A percentile compares a stretch with the other conserved stretches of the same genome.
These are phyloP conservation scores for Drosophila maculinotata DNA, from an alignment of 2,888 invertebrate species.

Conservation along the genomic window DNA sequence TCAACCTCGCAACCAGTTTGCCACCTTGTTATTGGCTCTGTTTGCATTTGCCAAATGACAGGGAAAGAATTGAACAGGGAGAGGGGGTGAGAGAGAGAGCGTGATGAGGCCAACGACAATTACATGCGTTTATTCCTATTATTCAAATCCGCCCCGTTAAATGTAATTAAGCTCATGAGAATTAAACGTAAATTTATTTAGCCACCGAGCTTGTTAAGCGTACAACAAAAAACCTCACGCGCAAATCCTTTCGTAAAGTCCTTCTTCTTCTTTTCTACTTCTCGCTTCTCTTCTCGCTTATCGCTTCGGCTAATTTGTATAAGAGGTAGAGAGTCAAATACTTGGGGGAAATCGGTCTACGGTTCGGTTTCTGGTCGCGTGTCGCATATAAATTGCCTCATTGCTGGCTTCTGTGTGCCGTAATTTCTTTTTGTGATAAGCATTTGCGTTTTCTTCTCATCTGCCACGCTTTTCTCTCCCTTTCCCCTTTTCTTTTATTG, in stretches of 20 bases:
- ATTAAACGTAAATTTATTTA: constrained; percentile 72
- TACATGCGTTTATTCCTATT: constrained; percentile 63
- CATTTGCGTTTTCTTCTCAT: constrained; percentile 20
- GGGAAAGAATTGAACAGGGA: not conserved
- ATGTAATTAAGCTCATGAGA: constrained; percentile 79
- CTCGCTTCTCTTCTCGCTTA: not conserved
- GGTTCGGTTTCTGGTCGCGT: constrained; percentile 55
- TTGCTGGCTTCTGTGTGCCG: constrained; percentile 51
- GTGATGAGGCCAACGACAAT: constrained; percentile 43
- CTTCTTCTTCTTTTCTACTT: not conserved
- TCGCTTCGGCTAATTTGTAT: constrained; percentile 31
- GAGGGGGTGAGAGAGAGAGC: not conserved
- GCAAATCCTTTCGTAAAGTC: constrained; percentile 61
- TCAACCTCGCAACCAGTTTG: not conserved
- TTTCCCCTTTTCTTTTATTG: constrained; percentile 17
- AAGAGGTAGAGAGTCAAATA: constrained; percentile 26
- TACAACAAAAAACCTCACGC: constrained; percentile 15
- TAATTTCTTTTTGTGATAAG: constrained; percentile 62
- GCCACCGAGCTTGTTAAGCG: constrained; percentile 43
- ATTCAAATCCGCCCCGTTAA: constrained; percentile 72
- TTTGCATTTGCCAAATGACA: constrained; percentile 13
- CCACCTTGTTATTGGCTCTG: not conserved
- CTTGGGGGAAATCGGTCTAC: constrained; percentile 29
- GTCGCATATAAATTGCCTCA: constrained; percentile 78
- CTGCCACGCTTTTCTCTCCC: constrained; percentile 5